A percentile compares a stretch with the other conserved stretches of the same genome.
Conservation (phyloP, 2,888 invertebrate species). For the Coremacera marginata region DNA sequence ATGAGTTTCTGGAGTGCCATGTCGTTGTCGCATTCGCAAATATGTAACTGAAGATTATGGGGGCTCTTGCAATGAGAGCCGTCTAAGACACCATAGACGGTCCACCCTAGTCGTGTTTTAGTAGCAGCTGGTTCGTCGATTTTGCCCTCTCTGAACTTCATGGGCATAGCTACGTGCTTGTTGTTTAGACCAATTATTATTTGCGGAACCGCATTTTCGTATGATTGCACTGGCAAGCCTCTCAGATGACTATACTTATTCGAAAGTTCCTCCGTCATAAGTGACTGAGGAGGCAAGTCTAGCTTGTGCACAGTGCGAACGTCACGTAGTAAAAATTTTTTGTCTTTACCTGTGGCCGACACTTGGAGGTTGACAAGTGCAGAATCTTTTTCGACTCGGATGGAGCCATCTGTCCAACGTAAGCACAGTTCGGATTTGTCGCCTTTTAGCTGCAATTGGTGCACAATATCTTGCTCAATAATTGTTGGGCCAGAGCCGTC, state of each 20-base stretch:
- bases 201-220: conserved; percentile 26
- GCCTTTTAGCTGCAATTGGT: conserved; percentile 28
- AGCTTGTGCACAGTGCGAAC: conserved; percentile 11
- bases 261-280: conserved; percentile 10
- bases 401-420: conserved; percentile 41
- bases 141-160: conserved; percentile 4
- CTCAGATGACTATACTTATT: conserved; percentile 12
- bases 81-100: conserved; percentile 31
- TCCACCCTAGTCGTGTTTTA: conserved; percentile 39
- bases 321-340: not conserved
- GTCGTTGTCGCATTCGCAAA: conserved; percentile 36
- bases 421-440: conserved; percentile 38
- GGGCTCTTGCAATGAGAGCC: not conserved
- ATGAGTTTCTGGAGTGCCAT: conserved; percentile 33
- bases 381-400: conserved; percentile 31
- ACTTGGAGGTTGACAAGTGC: not conserved
- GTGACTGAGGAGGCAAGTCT: not conserved
- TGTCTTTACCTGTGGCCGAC: not conserved
- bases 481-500: conserved; percentile 42
- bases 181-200: conserved; percentile 45
- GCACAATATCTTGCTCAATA: conserved; percentile 31
- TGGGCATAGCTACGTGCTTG: conserved; percentile 36
- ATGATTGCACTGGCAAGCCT: conserved; percentile 38
- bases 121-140: conserved; percentile 32
- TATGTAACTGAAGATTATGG: conserved; percentile 27